Evolutionary conservation across 2,888 invertebrate genomes (phyloP), one percentile per base, ranked within the genome.

Genomic region (Cartodere bifasciata): DNA sequence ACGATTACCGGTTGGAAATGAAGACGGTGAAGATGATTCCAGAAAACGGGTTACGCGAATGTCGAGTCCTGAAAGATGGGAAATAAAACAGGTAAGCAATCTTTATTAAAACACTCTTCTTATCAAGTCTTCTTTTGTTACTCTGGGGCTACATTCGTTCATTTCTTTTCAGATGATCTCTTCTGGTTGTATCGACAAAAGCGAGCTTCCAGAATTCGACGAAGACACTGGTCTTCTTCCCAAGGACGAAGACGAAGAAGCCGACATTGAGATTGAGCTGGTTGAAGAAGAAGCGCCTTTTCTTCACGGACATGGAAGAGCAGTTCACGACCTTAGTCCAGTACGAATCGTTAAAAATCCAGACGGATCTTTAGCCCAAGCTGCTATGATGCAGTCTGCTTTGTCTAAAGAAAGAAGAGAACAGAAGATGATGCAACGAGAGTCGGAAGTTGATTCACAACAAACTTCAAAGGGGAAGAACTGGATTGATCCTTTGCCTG

Each of bases 361-460:
- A 0, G 98, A 99, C 58, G 98, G 98, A 0, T 95, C 95, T 0
- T 62, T 99, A 13, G 97, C 97, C 0, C 98, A 98, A 59, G 94
- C 98, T 0, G 98, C 98, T 1, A 94, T 99, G 90, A 99, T 94
- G 94, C 98, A 98, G 59, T 88, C 87, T 7, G 98, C 98, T 0
- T 58, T 99, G 23, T 87, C 97, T 0, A 99, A 99, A 53, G 98
- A 99, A 56, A 68, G 98, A 29, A 65, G 97, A 24, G 98, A 98
- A 56, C 77, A 86, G 49, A 97, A 98, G 62, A 90, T 91, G 87
- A 61, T 87, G n/a, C 90, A 90, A 46, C 62, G 94, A 14, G 92
- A 94, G 52, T 80, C 86, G 43, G 92, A 94, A 61, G 81, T 86
- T 68, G 88, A 90, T 52, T 76, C 82, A 1, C 60, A 80, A 10